phyloP scores from a whole-genome alignment of 2,797 vertebrate species.

The Mormyrus proboscirostris region DNA sequence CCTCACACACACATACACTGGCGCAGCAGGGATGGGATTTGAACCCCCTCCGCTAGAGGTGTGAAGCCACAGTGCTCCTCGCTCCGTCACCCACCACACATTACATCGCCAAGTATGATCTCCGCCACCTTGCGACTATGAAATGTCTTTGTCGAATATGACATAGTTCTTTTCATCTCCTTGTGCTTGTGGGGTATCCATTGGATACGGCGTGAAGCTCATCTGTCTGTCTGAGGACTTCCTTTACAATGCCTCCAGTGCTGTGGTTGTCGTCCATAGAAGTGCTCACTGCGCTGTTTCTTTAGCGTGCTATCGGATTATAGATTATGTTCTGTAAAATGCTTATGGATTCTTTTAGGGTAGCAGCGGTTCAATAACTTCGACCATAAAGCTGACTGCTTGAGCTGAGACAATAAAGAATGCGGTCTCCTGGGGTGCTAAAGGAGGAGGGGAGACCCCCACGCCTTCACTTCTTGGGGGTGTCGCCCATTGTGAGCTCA shows the following conservation, averaged over 20 bases:
- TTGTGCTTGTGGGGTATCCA: background rate
- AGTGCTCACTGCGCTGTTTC: conserved; percentile 48
- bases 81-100: background rate
- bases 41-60: background rate
- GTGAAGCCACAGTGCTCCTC: background rate
- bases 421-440: background rate
- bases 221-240: conserved; percentile 61
- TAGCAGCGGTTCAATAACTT: background rate
- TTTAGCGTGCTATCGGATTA: conserved; percentile 30
- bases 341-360: background rate
- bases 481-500: background rate
- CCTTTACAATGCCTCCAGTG: conserved; percentile 58
- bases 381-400: background rate
- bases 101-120: background rate
- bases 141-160: background rate
- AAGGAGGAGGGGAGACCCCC: background rate
- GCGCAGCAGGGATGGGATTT: background rate
- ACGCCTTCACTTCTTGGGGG: background rate
- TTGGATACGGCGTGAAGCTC: conserved; percentile 41
- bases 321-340: background rate
- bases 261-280: conserved; percentile 43
- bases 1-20: background rate
- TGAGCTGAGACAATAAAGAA: background rate
- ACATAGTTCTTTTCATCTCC: background rate
- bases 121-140: background rate